Conservation (phyloP, 2,888 invertebrate species). For the Agrochola lychnidis region DNA sequence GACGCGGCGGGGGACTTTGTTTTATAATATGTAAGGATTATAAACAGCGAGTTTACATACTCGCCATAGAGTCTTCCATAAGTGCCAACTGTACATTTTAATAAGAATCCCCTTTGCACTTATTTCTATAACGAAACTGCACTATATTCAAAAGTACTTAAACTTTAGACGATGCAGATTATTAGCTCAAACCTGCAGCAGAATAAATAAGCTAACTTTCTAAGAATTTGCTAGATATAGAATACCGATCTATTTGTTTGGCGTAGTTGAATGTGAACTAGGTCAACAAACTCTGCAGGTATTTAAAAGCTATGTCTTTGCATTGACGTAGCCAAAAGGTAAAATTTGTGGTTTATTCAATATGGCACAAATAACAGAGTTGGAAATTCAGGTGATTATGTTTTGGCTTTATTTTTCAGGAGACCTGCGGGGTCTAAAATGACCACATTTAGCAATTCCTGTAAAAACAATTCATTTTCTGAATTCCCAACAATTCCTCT, state of each 20-base stretch:
- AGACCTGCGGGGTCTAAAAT: neutral
- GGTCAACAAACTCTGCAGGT: slow-evolving; percentile 63
- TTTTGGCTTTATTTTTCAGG: slow-evolving; percentile 9
- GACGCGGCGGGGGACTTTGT: too few relatives aligned
- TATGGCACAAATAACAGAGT: slow-evolving; percentile 34
- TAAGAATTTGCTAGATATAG: slow-evolving; percentile 37
- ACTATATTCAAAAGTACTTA: slow-evolving; percentile 1
- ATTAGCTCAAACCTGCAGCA: slow-evolving; percentile 37
- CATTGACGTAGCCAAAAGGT: slow-evolving; percentile 49
- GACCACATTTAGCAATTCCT: too few relatives aligned
- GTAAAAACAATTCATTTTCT: too few relatives aligned
- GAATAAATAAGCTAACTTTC: slow-evolving; percentile 40
- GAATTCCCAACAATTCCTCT: too few relatives aligned
- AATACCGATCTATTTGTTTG: slow-evolving; percentile 59
- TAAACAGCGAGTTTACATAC: neutral
- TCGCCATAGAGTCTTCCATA: neutral
- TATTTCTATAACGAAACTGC: neutral
- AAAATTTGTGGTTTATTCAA: slow-evolving; percentile 37
- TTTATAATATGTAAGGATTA: too few relatives aligned
- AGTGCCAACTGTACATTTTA: neutral
- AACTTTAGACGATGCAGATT: slow-evolving; percentile 27
- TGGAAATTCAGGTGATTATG: slow-evolving; percentile 7
- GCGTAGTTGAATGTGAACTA: slow-evolving; percentile 54
- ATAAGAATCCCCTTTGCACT: neutral
- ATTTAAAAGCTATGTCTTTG: slow-evolving; percentile 61